These are phyloP conservation scores for Drosophila nebulosa DNA, from an alignment of 1,140 invertebrate species.

Conservation along the genomic window DNA sequence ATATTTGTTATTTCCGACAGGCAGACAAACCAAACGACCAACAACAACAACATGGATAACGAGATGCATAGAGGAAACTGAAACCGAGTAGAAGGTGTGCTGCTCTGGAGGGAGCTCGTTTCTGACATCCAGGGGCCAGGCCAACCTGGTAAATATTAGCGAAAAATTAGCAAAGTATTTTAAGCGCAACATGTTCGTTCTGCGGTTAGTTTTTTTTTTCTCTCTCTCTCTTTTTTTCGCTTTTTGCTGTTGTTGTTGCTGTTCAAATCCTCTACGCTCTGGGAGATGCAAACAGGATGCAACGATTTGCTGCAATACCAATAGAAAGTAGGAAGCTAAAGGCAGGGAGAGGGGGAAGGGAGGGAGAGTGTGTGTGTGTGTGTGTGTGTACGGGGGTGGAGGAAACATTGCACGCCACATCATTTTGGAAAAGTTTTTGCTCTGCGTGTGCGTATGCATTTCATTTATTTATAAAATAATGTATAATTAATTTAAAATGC, in stretches of 20 bases:
- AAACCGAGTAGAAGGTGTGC: slow-evolving; percentile 1
- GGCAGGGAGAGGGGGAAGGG: neutral
- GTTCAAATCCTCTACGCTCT: neutral
- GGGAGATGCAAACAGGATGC: neutral
- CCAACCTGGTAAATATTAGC: slow-evolving; percentile 70
- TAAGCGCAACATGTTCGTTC: slow-evolving; percentile 74
- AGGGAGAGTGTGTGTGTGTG: neutral
- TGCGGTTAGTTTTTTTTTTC: slow-evolving; percentile 60
- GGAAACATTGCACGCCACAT: slow-evolving; percentile 12
- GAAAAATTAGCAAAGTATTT: slow-evolving; percentile 77
- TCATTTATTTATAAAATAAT: slow-evolving; percentile 75
- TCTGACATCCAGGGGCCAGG: slow-evolving; percentile 10
- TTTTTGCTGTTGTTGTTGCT: neutral
- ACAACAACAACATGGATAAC: slow-evolving; percentile 12
- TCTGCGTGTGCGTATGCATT: slow-evolving; percentile 55
- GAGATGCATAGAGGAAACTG: neutral
- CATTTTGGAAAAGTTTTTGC: slow-evolving; percentile 33
- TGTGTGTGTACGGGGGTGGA: neutral
- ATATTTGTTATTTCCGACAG: slow-evolving; percentile 75
- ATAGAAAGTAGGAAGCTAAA: neutral
- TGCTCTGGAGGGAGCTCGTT: neutral
- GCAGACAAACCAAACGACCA: slow-evolving; percentile 50
- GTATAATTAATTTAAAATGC: slow-evolving; percentile 73
- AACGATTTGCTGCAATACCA: neutral
- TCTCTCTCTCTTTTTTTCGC: neutral